Conservation (phyloP, 2,797 vertebrate genomes). For the Neosilurus hyrtlii region DNA sequence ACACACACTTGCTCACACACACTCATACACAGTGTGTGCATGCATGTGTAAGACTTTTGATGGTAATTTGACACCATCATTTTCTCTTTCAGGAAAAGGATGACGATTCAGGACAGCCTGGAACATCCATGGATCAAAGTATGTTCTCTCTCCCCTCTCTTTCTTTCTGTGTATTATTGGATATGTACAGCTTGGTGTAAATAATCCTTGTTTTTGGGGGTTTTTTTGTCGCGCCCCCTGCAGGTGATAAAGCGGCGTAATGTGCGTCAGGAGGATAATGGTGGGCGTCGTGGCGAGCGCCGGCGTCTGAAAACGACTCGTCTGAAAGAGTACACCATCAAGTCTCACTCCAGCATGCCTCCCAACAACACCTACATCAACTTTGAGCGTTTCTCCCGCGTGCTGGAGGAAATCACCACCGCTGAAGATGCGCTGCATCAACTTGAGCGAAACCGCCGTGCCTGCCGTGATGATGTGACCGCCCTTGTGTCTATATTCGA, state of each 20-base stretch:
- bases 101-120: slow-evolving; percentile 93
- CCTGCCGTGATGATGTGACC: slow-evolving; percentile 87
- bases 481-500: slow-evolving; percentile 91
- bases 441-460: slow-evolving; percentile 85
- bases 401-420: slow-evolving; percentile 88
- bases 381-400: slow-evolving; percentile 96
- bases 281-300: slow-evolving; percentile 84
- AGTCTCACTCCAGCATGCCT: slow-evolving; percentile 98
- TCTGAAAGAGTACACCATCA: slow-evolving; percentile 98
- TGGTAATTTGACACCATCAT: too few relatives aligned
- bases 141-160: not conserved
- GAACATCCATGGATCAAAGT: slow-evolving; percentile 99
- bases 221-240: not conserved
- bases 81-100: slow-evolving; percentile 81
- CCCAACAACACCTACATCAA: slow-evolving; percentile 98
- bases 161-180: not conserved
- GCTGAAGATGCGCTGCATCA: slow-evolving; percentile 88
- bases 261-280: slow-evolving; percentile 85
- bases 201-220: too few relatives aligned
- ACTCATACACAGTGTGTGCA: too few relatives aligned
- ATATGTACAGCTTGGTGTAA: not conserved
- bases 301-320: slow-evolving; percentile 93
- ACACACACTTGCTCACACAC: too few relatives aligned
- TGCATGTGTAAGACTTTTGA: too few relatives aligned
- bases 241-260: slow-evolving; percentile 95